Base-by-base conservation (phyloP, 2,113 vertebrate species). In the Colinus virginianus region DNA sequence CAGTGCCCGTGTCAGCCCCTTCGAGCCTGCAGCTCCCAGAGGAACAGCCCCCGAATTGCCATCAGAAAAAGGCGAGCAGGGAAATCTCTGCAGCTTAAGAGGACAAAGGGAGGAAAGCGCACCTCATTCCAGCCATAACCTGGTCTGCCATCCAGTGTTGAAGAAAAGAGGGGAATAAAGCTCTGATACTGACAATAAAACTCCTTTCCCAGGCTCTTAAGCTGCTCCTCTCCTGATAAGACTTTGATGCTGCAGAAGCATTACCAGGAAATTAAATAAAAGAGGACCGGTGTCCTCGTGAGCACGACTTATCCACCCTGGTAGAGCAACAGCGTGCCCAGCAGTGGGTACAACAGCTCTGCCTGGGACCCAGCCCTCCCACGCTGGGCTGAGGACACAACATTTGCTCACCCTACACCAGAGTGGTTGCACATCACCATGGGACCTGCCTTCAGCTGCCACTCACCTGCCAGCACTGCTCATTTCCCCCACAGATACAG, bases 241-340 rank as follows among this genome's bases (percentile, higher is more conserved):
- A 77, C 82, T 56, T 49, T 3, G 82, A 90, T 0, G 6, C 89
- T 68, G 59, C 64, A 89, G 89, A 90, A 84, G 89, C 84, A 84
- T 93, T 95, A 94, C 75, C 38, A 74, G 81, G 63, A 92, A 96
- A 96, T 94, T 85, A 92, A 95, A 96, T 93, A 95, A 94, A 89
- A 92, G 90, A 87, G 70, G 74, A 87, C 53, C 53, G 48, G 67
- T 3, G n/a, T 90, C 66, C 84, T 79, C 0, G 0, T 85, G 85
- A 89, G 90, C 84, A 74, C 78, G 90, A 89, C 75, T 94, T 74
- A 89, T 59, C 75, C 67, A 25, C 78, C 72, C 48, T 2, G 4
- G 80, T 72, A 70, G 25, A 69, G 86, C 88, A 72, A 61, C 76
- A 82, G 76, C 38, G 8, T 38, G 81, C 78, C 88, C 48, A 72